Evolutionary conservation across 1,140 invertebrate species (phyloP).

Genomic region (Phymorhynchus buccinoides): DNA sequence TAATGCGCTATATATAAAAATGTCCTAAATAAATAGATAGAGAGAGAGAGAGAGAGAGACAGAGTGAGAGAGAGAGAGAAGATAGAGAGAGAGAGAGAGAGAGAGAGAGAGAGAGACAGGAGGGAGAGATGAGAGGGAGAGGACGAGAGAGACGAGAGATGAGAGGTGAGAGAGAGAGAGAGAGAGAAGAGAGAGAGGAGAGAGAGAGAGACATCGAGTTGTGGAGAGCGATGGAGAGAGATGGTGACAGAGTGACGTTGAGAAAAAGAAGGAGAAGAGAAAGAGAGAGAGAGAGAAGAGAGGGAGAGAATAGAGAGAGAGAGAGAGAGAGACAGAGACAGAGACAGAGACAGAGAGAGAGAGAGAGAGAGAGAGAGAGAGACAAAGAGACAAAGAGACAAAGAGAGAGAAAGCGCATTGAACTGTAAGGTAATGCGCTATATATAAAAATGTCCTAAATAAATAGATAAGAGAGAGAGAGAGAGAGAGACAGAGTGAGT

Average conservation of each 20-base stretch:
- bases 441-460: too few species aligned
- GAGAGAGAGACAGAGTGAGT: conserved; percentile 12
- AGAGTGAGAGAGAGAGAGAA: not conserved
- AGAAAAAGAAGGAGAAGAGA: not conserved
- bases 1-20: too few species aligned
- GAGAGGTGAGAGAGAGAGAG: not conserved
- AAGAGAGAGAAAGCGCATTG: not conserved
- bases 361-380: not conserved
- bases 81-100: not conserved
- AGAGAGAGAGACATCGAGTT: not conserved
- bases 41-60: not conserved
- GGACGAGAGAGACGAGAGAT: not conserved
- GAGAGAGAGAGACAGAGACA: not conserved
- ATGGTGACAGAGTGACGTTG: not conserved
- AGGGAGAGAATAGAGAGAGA: too few species aligned
- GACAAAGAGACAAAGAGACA: not conserved
- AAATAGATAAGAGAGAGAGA: conserved; percentile 18
- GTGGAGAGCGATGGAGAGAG: not conserved
- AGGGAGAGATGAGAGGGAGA: too few species aligned
- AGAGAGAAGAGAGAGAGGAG: not conserved
- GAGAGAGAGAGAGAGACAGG: too few species aligned
- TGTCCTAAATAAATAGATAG: too few species aligned
- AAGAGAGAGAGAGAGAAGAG: too few species aligned
- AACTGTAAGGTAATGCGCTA: too few species aligned
- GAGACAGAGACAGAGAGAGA: not conserved